Evolutionary conservation across 2,113 vertebrate genomes (phyloP), one percentile per base, ranked within the genome.

Genomic region (Onychostruthus taczanowskii): DNA sequence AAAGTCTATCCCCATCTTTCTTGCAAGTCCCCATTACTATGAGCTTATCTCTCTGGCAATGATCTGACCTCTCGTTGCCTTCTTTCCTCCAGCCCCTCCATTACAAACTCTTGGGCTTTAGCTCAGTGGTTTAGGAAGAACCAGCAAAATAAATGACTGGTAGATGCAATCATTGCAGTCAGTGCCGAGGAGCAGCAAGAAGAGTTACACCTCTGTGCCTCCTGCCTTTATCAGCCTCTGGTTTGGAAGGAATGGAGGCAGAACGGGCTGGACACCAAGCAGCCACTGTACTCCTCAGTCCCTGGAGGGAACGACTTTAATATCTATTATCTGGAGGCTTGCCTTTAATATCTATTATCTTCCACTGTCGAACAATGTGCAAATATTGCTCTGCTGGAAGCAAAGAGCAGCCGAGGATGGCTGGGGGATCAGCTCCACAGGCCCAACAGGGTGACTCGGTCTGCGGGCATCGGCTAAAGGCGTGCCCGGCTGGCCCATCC

Each of bases 381-480:
- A 67, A 63, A 22, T 53, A 27, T 1, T 28, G 61, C 5, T 6
- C 8, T 37, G 39, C 16, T 7, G 5, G 41, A 55, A 79, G 80
- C 10, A 8, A 33, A 41, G 70, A 47, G 50, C n/a, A 13, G 19
- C 8, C 2, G 11, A 13, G 35, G 56, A 9, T 33, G 27, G 26
- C 8, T 21, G 24, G 20, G 33, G 55, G 10, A n/a, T 50, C 19
- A 53, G 41, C 12, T 74, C 20, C 50, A 19, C 7, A 4, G 28
- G 37, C 47, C 49, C 1, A 0, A 4, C 26, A 19, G 28, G 43
- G 37, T 3, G 46, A 14, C 13, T 53, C 46, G 0, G 1, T 15
- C 19, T 3, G 0, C 5, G 56, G 17, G 9, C 24, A 31, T 0
- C 1, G n/a, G 47, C 19, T 9, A 7, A 8, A 7, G 22, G 15